These are phyloP conservation scores for Drosophila mojavensis DNA, from an alignment of 1,140 invertebrate genomes.

Conservation along the genomic window DNA sequence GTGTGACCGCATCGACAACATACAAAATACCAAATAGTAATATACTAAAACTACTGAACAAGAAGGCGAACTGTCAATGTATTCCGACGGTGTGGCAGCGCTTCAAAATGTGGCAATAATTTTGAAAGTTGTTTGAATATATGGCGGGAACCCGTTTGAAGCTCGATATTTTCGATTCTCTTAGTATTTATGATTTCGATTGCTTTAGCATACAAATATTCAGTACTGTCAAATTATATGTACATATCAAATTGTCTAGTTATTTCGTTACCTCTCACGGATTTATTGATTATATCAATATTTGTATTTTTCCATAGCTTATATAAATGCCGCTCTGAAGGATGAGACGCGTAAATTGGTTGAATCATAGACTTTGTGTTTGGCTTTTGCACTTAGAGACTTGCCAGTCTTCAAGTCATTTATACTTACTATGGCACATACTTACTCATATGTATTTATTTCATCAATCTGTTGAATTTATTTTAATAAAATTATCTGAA, in stretches of 20 bases:
- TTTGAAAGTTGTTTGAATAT: not conserved
- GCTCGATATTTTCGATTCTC: not conserved
- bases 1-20: conserved; percentile 1
- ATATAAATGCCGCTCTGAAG: too few species aligned
- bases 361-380: too few species aligned
- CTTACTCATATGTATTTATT: not conserved
- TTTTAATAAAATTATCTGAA: not conserved
- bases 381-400: too few species aligned
- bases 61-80: too few species aligned
- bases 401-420: too few species aligned
- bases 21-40: not conserved
- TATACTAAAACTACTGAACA: conserved; percentile 30
- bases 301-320: too few species aligned
- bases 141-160: not conserved
- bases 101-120: not conserved
- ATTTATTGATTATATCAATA: too few species aligned
- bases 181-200: not conserved
- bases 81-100: conserved; percentile 13
- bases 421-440: not conserved
- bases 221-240: too few species aligned
- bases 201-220: too few species aligned
- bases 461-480: conserved; percentile 17
- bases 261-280: too few species aligned
- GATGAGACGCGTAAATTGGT: too few species aligned
- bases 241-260: too few species aligned